phyloP scores from a whole-genome alignment of 2,113 vertebrate genomes.

The Rhinolophus sinicus region DNA sequence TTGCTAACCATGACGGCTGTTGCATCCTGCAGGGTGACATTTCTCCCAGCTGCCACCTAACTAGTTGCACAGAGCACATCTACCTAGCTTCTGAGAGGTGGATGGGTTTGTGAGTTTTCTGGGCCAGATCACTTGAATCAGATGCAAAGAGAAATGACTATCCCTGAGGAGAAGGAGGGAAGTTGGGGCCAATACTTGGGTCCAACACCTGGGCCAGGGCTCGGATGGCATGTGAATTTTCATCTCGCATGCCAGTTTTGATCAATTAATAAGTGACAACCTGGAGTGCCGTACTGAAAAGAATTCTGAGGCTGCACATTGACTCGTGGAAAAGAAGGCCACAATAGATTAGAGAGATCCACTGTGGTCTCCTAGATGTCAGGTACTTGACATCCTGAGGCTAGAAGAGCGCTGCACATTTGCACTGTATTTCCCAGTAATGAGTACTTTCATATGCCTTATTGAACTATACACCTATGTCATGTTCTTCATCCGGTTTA shows the following conservation, averaged over 20 bases:
- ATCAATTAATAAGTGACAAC: neutral
- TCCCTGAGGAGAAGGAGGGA: neutral
- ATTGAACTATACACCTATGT: neutral
- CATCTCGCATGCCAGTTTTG: neutral
- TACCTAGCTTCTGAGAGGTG: constrained; percentile 19
- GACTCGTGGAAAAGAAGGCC: neutral
- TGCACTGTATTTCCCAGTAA: neutral
- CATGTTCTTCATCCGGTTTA: neutral
- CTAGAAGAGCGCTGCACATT: neutral
- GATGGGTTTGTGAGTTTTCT: neutral
- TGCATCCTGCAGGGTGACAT: neutral
- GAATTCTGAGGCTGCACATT: neutral
- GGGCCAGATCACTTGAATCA: neutral
- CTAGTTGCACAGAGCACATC: neutral
- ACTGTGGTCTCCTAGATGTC: neutral
- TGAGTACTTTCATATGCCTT: neutral
- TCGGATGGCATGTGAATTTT: neutral
- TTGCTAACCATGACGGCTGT: neutral
- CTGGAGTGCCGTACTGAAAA: neutral
- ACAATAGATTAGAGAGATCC: neutral
- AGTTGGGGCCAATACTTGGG: neutral
- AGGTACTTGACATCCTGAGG: no score
- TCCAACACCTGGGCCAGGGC: neutral
- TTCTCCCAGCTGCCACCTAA: constrained; percentile 38
- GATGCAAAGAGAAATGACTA: neutral